Base-by-base conservation (phyloP, 2,113 vertebrate species). In the Glaucomys volans region DNA sequence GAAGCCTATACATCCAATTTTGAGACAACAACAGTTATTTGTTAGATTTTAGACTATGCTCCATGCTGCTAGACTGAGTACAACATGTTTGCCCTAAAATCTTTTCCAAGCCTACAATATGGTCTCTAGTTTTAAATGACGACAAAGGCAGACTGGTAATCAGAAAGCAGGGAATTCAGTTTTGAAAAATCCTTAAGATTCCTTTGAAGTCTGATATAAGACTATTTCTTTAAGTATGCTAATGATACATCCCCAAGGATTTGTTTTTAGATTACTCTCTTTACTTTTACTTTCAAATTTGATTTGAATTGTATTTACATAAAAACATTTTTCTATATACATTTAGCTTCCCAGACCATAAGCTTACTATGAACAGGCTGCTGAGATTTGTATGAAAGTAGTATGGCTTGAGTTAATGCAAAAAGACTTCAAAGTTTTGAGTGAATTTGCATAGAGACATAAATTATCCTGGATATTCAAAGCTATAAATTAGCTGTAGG, bases 391-490 rank as follows among this genome's bases (percentile, higher is more conserved):
- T n/a, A 91, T 72, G 69, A 71, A 96, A 92, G 85, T 44, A 69
- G 50, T 57, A 82, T 74, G 40, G 86, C 42, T 95, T 64, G 50
- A 96, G 71, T 57, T 42, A 97, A 95, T 97, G 95, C 91, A 97
- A 96, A 97, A 94, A 90, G 91, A 97, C 83, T 96, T 97, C 94
- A 94, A 97, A 97, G 95, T 97, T 97, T 94, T 94, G 93, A 92
- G 90, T 80, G 80, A 93, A 98, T 97, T 97, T 98, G 94, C 97
- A 98, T 96, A 57, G 74, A 94, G 79, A 96, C 91, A 97, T 97
- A 97, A 97, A 97, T 98, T 97, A 96, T 86, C 95, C 75, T 95
- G 89, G 79, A 96, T 94, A 95, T 94, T 95, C 96, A 97, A 97
- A 97, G 91, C 91, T 44, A 94, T 96, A 97, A 96, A 97, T 97